These are phyloP conservation scores for Peromyscus leucopus DNA, from an alignment of 2,113 vertebrate genomes.

Conservation along the genomic window DNA sequence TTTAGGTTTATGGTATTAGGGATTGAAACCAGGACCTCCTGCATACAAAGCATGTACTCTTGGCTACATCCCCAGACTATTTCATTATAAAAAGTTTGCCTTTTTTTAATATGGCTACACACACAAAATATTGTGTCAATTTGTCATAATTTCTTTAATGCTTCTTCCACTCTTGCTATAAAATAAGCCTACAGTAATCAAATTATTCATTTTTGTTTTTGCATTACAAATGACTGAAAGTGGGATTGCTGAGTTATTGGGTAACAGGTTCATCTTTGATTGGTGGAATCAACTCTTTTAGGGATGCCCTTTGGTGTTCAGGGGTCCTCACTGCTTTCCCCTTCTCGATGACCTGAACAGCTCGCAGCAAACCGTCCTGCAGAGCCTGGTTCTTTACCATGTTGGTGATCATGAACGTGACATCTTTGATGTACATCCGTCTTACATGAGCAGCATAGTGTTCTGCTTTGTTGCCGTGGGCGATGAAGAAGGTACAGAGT, in stretches of 20 bases:
- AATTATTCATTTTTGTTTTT: background rate
- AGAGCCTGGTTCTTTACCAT: slow-evolving; percentile 79
- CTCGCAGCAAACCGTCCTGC: slow-evolving; percentile 77
- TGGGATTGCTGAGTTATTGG: background rate
- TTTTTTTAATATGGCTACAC: slow-evolving; percentile 26
- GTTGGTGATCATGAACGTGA: slow-evolving; percentile 73
- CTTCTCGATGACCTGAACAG: slow-evolving; percentile 79
- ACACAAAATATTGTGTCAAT: background rate
- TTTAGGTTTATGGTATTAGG: background rate
- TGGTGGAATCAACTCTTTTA: slow-evolving; percentile 53
- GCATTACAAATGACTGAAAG: slow-evolving; percentile 31
- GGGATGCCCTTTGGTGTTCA: slow-evolving; percentile 38
- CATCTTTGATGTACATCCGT: slow-evolving; percentile 61
- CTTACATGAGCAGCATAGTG: slow-evolving; percentile 74
- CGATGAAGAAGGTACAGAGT: slow-evolving; percentile 84
- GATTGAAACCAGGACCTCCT: background rate
- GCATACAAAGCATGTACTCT: background rate
- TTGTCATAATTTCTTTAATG: slow-evolving; percentile 50
- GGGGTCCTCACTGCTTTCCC: slow-evolving; percentile 45
- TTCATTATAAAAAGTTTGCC: slow-evolving; percentile 30
- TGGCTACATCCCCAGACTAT: background rate
- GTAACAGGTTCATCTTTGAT: slow-evolving; percentile 53
- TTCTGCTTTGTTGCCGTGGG: slow-evolving; percentile 74
- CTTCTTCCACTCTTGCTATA: slow-evolving; percentile 32
- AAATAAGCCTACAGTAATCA: slow-evolving; percentile 36